Evolutionary conservation across 1,140 invertebrate genomes (phyloP).

Genomic region (Drosophila oshimai): DNA sequence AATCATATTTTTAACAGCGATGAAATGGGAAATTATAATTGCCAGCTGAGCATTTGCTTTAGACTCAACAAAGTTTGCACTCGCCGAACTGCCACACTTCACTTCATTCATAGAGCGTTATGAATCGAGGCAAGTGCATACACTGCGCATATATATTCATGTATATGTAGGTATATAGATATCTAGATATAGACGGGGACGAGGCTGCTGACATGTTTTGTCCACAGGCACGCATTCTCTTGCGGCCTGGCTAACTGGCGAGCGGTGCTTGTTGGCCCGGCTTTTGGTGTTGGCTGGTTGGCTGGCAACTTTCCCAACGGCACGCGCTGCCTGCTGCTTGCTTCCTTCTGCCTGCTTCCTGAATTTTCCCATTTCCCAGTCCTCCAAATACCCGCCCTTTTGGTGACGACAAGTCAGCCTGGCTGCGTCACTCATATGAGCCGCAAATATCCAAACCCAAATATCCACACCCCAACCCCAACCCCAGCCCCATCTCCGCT

Average conservation of each 20-base stretch:
- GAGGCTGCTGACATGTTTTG: constrained; percentile 78
- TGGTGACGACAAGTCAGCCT: constrained; percentile 64
- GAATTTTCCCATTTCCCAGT: background rate
- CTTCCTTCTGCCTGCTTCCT: constrained; percentile 19
- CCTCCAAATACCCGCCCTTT: background rate
- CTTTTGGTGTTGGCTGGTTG: constrained; percentile 8
- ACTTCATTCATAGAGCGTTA: constrained; percentile 67
- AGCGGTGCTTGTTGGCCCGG: constrained; percentile 19
- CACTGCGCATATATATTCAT: background rate
- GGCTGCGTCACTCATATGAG: constrained; percentile 73
- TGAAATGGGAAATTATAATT: constrained; percentile 77
- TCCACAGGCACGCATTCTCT: constrained; percentile 79
- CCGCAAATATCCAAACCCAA: constrained; percentile 70
- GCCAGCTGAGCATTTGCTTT: constrained; percentile 65
- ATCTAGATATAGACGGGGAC: constrained; percentile 19
- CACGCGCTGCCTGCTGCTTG: constrained; percentile 54
- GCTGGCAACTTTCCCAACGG: constrained; percentile 77
- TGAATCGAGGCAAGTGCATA: constrained; percentile 43
- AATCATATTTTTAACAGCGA: constrained; percentile 75
- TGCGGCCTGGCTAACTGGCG: constrained; percentile 59
- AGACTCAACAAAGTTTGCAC: constrained; percentile 24
- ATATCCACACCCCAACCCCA: background rate
- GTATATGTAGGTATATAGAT: background rate
- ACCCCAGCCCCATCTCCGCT: background rate
- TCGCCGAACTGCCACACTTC: constrained; percentile 32